A percentile compares a stretch with the other conserved stretches of the same genome.
Conservation (phyloP, 1,140 invertebrate genomes). For the Dendrolimus punctatus region DNA sequence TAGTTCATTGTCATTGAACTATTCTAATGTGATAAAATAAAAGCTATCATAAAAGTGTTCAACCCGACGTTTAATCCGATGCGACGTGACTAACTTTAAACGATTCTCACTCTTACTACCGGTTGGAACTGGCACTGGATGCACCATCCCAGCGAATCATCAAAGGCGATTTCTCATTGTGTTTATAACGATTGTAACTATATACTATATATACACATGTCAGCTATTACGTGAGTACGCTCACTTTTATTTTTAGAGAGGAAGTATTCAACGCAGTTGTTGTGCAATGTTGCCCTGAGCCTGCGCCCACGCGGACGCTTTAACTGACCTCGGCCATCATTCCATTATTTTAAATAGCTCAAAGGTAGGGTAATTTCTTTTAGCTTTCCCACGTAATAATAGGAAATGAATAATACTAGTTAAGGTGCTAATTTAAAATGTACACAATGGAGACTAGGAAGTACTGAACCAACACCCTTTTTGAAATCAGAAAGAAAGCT, state of each 20-base stretch:
- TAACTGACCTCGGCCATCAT: constrained; percentile 14
- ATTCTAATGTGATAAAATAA: constrained; percentile 10
- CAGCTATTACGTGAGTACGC: constrained; percentile 42
- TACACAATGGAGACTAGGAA: no score
- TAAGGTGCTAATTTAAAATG: no score
- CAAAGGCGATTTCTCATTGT: constrained; percentile 27
- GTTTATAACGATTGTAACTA: constrained; percentile 42
- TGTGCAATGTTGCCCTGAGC: constrained; percentile 29
- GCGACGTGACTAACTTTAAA: not conserved
- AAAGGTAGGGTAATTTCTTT: no score
- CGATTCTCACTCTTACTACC: constrained; percentile 20
- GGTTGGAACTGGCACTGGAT: constrained; percentile 9
- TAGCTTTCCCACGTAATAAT: no score
- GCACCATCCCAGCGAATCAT: constrained; percentile 18
- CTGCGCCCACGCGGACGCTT: constrained; percentile 8
- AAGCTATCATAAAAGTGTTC: constrained; percentile 6
- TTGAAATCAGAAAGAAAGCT: no score
- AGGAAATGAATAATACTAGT: no score
- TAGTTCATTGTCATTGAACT: constrained; percentile 30
- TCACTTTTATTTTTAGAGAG: constrained; percentile 62
- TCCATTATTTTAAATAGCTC: constrained; percentile 1
- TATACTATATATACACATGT: constrained; percentile 12
- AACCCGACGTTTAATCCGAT: constrained; percentile 8
- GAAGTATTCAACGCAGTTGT: constrained; percentile 27
- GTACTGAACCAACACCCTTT: no score